Evolutionary conservation across 2,888 invertebrate species (phyloP).

Genomic region (Fragum whitleyi): DNA sequence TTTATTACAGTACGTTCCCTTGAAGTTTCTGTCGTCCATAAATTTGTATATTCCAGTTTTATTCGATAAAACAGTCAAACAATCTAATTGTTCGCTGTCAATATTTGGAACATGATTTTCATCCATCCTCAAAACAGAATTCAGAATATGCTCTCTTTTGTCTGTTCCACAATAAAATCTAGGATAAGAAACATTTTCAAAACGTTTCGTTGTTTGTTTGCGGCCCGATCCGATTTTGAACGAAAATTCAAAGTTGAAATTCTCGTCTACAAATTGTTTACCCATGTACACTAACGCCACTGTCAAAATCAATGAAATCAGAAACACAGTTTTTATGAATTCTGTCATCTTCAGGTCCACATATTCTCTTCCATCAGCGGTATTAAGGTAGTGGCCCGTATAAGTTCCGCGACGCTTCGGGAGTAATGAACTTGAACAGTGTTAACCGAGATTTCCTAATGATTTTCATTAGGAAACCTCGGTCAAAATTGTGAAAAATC

Average conservation of each 20-base stretch:
- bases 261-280: not conserved
- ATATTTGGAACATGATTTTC: not conserved
- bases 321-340: not conserved
- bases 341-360: not conserved
- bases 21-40: not conserved
- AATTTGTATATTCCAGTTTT: conserved; percentile 2
- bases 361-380: no score
- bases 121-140: not conserved
- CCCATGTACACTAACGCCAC: not conserved
- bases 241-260: not conserved
- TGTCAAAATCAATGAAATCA: not conserved
- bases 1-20: not conserved
- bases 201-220: not conserved
- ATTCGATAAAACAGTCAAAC: not conserved
- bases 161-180: not conserved
- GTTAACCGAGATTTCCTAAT: no score
- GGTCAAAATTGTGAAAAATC: no score
- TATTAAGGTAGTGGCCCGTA: no score
- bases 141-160: not conserved
- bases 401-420: no score
- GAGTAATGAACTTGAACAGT: no score
- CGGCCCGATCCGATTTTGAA: not conserved
- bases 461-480: no score
- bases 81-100: not conserved
- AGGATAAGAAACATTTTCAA: not conserved